phyloP scores from a whole-genome alignment of 2,888 invertebrate genomes.

The Nomada goodeniana region DNA sequence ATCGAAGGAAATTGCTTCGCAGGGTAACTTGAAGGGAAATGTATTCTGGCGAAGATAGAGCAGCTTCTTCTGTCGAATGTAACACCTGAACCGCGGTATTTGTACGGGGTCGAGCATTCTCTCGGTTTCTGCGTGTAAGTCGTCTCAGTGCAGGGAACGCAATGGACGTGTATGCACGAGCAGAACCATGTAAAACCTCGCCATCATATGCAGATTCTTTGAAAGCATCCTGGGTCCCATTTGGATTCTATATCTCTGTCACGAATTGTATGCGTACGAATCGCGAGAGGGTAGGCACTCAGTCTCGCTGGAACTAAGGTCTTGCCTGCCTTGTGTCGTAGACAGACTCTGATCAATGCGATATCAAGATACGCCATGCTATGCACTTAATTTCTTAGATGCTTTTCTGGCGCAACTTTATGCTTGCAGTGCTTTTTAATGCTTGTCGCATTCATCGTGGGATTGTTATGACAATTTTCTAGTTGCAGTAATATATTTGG shows the following conservation, averaged over 20 bases:
- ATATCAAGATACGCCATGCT: neutral
- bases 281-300: neutral
- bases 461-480: too few relatives aligned
- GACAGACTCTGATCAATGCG: constrained; percentile 9
- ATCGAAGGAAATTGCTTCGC: neutral
- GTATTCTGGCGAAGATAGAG: constrained; percentile 6
- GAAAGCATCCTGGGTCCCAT: constrained; percentile 43
- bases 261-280: constrained; percentile 24
- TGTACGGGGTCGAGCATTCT: constrained; percentile 22
- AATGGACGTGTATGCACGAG: constrained; percentile 19
- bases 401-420: neutral
- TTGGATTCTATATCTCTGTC: constrained; percentile 29
- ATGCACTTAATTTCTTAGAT: neutral
- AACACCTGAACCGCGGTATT: constrained; percentile 28
- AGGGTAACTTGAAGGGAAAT: neutral
- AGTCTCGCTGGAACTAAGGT: too few relatives aligned
- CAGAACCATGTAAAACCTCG: constrained; percentile 32
- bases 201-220: constrained; percentile 51
- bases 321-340: neutral
- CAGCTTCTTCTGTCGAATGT: constrained; percentile 6
- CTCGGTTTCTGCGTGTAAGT: neutral
- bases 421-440: too few relatives aligned
- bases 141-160: constrained; percentile 8
- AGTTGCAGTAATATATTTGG: too few relatives aligned
- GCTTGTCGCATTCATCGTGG: too few relatives aligned